These are phyloP conservation scores for Aulostomus chinensis DNA, from an alignment of 2,797 vertebrate genomes.

Conservation along the genomic window DNA sequence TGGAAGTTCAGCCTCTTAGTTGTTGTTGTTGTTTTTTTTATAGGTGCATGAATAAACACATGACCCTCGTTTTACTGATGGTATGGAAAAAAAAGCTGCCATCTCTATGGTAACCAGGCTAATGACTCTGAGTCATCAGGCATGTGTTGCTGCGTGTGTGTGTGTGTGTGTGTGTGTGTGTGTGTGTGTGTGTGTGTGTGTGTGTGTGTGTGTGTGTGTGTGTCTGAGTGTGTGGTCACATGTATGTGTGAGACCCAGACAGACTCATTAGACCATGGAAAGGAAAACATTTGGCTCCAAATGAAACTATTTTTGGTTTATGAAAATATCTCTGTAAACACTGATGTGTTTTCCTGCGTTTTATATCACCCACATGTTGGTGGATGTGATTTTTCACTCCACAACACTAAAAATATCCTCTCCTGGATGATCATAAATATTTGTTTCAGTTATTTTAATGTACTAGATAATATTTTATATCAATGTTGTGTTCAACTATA, in stretches of 20 bases:
- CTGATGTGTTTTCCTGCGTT: background rate
- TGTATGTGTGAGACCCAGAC: conserved; percentile 44
- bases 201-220: conserved; percentile 16
- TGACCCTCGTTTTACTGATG: background rate
- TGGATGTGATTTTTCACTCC: too few species aligned
- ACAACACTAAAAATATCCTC: too few species aligned
- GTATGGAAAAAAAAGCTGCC: conserved; percentile 13
- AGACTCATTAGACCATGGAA: conserved; percentile 39
- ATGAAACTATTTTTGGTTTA: conserved; percentile 40
- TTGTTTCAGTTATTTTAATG: too few species aligned
- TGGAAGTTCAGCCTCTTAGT: conserved; percentile 9
- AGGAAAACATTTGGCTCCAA: conserved; percentile 29
- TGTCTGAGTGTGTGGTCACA: conserved; percentile 22
- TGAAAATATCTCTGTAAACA: conserved; percentile 22
- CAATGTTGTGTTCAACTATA: too few species aligned
- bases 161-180: conserved; percentile 13
- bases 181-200: conserved; percentile 15
- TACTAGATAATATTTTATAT: too few species aligned
- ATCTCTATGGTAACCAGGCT: conserved; percentile 38
- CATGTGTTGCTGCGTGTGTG: conserved; percentile 21
- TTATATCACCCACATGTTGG: background rate
- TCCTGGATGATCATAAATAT: too few species aligned
- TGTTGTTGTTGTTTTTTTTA: too few species aligned
- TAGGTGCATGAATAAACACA: conserved; percentile 24
- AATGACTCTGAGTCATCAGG: conserved; percentile 50